Percentiles rank a stretch among this genome's conserved stretches.
Evolutionary conservation across 2,797 vertebrate genomes (phyloP).

Genomic region (Furcifer pardalis): DNA sequence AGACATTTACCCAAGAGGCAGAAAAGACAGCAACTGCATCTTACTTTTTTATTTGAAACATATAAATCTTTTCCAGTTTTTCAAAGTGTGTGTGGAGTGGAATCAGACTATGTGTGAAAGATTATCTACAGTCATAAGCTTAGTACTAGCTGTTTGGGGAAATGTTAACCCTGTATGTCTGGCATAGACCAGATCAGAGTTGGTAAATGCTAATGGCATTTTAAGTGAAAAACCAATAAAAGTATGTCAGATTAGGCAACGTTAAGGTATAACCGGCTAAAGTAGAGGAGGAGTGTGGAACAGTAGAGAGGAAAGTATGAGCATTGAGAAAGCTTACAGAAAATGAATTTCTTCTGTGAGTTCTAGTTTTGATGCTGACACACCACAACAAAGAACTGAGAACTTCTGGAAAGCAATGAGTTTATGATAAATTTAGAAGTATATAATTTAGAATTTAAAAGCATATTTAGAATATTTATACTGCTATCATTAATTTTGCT

Average conservation of each 20-base stretch:
- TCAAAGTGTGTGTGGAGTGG: not conserved
- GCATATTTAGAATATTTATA: no score
- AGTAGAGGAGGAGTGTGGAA: not conserved
- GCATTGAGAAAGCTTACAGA: not conserved
- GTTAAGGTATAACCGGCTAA: slow-evolving; percentile 14
- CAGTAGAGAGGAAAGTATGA: not conserved
- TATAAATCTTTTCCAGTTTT: not conserved
- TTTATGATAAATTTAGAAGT: no score
- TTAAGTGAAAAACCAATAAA: slow-evolving; percentile 18
- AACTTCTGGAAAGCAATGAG: no score
- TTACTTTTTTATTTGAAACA: not conserved
- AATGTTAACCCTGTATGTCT: slow-evolving; percentile 24
- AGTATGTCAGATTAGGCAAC: not conserved
- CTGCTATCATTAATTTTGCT: no score
- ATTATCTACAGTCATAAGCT: slow-evolving; percentile 5
- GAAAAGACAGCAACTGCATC: not conserved
- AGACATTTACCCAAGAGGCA: not conserved
- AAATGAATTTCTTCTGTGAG: not conserved
- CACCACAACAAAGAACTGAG: not conserved
- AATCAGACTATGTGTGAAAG: not conserved
- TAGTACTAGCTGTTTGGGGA: slow-evolving; percentile 47
- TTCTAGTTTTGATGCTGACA: not conserved
- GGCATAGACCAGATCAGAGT: slow-evolving; percentile 28
- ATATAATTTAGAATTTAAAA: no score
- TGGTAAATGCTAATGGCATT: slow-evolving; percentile 28